Base-by-base conservation (phyloP, 2,113 vertebrate genomes). In the Ctenomys sociabilis region DNA sequence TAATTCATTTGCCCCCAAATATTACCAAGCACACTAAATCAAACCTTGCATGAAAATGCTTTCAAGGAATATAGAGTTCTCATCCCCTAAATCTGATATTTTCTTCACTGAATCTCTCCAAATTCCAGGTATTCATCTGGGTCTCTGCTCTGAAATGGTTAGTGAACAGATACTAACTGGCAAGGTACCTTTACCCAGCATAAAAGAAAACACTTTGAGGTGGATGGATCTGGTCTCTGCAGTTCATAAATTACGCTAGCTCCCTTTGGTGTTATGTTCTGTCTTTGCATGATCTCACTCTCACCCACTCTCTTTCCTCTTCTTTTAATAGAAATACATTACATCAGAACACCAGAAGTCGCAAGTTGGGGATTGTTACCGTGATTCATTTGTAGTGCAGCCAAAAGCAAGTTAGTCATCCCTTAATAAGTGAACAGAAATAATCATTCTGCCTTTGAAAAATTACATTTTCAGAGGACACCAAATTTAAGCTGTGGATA, bases 371-470 rank as follows among this genome's bases (percentile, higher is more conserved):
- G 88, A 97, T 95, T 96, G 97, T 96, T 97, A 95, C 95, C 43
- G 49, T 97, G 97, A 98, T 97, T 98, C 97, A 97, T 97, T 97
- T 97, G 97, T 98, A 97, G 97, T 95, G 96, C 95, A 97, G 97
- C 97, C 97, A 97, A 97, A 97, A 97, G 97, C 96, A 97, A 97
- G 97, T 98, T 97, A 97, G 97, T 98, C 97, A 97, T 97, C 88
- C 95, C 93, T 97, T 97, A 97, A 98, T 97, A 98, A 97, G 95
- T 92, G 97, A 97, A 97, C 96, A 96, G 95, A 97, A 98, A 98
- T 98, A 94, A 98, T 97, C 93, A 96, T 96, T 91, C 92, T 97
- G 93, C 82, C 96, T 98, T 94, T 98, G 95, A 98, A 97, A 95
- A 85, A 94, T 96, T 96, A 86, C 95, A 96, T 97, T 96, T 97